Evolutionary conservation across 2,113 vertebrate species (phyloP), one percentile per base, ranked within the genome.

Genomic region (Monarcha castaneiventris): DNA sequence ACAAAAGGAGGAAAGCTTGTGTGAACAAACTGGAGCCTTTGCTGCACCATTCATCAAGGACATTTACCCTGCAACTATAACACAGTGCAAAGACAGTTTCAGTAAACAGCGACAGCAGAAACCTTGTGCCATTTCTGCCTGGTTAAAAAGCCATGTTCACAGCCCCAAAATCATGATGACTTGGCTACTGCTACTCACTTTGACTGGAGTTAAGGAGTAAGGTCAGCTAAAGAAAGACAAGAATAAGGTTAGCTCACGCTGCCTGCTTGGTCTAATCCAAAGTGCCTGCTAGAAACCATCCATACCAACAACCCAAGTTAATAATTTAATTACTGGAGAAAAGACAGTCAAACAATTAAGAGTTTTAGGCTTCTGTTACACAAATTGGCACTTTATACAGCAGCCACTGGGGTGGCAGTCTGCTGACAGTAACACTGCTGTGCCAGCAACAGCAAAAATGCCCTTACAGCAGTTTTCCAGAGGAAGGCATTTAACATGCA

Each of bases 381-480:
- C 52, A 86, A 59, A 88, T 6, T 81, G 61, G 52, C 82, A 78
- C n/a, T 68, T 94, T n/a, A 55, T 16, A 51, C 43, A 92, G 72
- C 56, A 89, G 82, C 15, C 68, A 87, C 76, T 11, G 44, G 61
- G 44, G 80, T 88, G 90, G 62, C 79, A 94, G 59, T 25, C 59
- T 3, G 15, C 72, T 90, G 92, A 93, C 91, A 92, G 37, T 56
- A 86, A 91, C 64, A 46, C 46, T 84, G 92, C 94, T 90, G 67
- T 37, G 87, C 85, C 85, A 96, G 90, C 92, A 93, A 76, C 4
- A 93, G 76, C 63, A 93, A 96, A 96, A 96, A 86, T 68, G 83
- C 62, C 88, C 85, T 90, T 84, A 92, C 83, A 90, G 93, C 92
- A 89, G 58, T 95, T 93, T 96, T 93, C 88, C 91, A 96, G 88